phyloP scores from a whole-genome alignment of 2,888 invertebrate genomes.

The Noctua fimbriata region DNA sequence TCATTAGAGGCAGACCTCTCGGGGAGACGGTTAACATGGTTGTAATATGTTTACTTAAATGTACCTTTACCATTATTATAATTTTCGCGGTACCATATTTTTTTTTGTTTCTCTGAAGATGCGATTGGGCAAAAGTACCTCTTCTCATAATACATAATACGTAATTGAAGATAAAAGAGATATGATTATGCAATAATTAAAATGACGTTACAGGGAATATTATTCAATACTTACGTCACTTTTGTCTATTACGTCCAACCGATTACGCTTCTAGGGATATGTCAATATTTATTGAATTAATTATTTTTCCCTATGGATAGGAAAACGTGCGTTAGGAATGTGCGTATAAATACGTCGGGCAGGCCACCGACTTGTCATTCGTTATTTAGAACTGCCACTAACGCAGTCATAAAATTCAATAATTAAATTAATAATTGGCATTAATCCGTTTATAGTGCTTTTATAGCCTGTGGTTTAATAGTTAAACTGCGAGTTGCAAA shows the following conservation, averaged over 20 bases:
- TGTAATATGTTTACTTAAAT: not conserved
- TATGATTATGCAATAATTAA: constrained; percentile 8
- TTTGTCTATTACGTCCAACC: not conserved
- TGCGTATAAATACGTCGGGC: constrained; percentile 24
- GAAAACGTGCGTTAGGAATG: constrained; percentile 33
- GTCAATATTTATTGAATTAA: constrained; percentile 3
- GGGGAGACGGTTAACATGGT: too few relatives aligned
- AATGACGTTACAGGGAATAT: constrained; percentile 39
- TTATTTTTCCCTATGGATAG: constrained; percentile 32
- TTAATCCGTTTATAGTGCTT: constrained; percentile 20
- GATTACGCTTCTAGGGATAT: not conserved
- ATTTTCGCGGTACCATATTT: not conserved
- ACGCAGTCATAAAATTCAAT: constrained; percentile 47
- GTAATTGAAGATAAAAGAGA: not conserved
- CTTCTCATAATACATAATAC: not conserved
- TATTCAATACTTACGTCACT: constrained; percentile 20
- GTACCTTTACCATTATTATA: not conserved
- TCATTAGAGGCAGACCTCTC: too few relatives aligned
- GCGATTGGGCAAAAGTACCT: not conserved
- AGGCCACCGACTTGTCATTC: constrained; percentile 19
- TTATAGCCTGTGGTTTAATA: not conserved
- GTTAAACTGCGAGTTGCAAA: constrained; percentile 22
- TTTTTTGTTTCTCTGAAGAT: not conserved
- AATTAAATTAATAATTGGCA: constrained; percentile 24
- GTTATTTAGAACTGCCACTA: constrained; percentile 44